Percentiles rank a stretch among this genome's conserved stretches.
Evolutionary conservation across 23 tunicate species (phyloP).

Genomic region (Halocynthia roretzi): DNA sequence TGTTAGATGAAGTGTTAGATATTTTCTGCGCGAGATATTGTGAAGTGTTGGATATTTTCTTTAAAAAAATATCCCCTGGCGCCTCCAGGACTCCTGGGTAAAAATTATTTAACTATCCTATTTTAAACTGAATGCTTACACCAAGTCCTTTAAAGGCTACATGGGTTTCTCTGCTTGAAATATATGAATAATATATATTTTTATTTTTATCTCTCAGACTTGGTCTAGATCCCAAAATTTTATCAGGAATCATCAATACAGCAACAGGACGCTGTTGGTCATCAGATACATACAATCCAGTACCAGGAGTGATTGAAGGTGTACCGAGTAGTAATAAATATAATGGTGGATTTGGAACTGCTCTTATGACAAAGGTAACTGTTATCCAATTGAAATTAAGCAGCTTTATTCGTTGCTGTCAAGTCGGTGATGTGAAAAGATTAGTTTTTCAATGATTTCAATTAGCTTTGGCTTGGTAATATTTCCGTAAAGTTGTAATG

Average conservation of each 20-base stretch:
- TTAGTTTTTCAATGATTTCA: no score
- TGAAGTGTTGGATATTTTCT: background rate
- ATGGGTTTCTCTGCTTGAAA: background rate
- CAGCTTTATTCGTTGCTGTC: background rate
- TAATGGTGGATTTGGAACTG: conserved; percentile 92
- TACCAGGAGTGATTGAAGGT: conserved; percentile 86
- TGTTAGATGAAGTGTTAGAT: no score
- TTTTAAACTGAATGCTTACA: background rate
- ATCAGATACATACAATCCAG: conserved; percentile 96
- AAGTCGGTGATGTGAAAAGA: no score
- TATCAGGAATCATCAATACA: conserved; percentile 76
- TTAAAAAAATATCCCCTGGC: background rate
- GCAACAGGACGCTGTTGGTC: conserved; percentile 99
- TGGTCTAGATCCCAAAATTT: conserved; percentile 83
- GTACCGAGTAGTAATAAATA: conserved; percentile 89
- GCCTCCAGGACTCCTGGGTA: background rate
- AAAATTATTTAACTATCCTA: no score
- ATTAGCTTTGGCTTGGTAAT: background rate
- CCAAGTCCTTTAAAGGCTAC: background rate
- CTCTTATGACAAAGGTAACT: conserved; percentile 84
- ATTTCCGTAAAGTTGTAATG: background rate
- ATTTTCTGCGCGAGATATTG: background rate
- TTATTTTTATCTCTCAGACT: conserved; percentile 28
- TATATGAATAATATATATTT: background rate
- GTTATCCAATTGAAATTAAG: background rate